Evolutionary conservation across 2,888 invertebrate species (phyloP).

Genomic region (Xanthia icteritia): DNA sequence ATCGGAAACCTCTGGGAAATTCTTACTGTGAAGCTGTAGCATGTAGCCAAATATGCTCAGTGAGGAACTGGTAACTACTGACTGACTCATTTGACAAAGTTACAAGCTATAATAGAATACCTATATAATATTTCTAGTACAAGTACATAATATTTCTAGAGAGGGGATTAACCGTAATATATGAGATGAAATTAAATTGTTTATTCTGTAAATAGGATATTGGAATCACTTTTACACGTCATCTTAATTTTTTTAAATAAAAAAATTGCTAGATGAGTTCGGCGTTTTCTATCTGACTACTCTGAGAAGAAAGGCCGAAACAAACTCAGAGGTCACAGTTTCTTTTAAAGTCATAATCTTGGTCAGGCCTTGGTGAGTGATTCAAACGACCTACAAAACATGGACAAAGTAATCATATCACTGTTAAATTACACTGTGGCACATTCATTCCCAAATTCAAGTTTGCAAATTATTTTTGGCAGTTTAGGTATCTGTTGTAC

Average conservation of each 20-base stretch:
- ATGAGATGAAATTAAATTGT: too few species aligned
- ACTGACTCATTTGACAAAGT: too few species aligned
- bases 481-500: neutral
- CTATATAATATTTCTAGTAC: neutral
- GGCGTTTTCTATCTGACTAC: too few species aligned
- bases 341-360: too few species aligned
- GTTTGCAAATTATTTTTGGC: neutral
- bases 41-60: neutral
- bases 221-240: too few species aligned
- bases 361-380: too few species aligned
- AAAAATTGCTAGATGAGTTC: too few species aligned
- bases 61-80: neutral
- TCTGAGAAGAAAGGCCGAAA: too few species aligned
- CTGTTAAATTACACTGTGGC: neutral
- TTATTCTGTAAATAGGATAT: too few species aligned
- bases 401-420: neutral
- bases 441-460: neutral
- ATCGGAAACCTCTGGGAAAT: conserved; percentile 2
- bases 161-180: conserved; percentile 1
- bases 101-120: neutral
- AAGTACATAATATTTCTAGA: neutral
- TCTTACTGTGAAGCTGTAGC: conserved; percentile 7
- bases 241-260: too few species aligned
- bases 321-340: too few species aligned
- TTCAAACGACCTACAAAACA: neutral